Conservation (phyloP, 2,797 vertebrate species). For the Alfaro cultratus region DNA sequence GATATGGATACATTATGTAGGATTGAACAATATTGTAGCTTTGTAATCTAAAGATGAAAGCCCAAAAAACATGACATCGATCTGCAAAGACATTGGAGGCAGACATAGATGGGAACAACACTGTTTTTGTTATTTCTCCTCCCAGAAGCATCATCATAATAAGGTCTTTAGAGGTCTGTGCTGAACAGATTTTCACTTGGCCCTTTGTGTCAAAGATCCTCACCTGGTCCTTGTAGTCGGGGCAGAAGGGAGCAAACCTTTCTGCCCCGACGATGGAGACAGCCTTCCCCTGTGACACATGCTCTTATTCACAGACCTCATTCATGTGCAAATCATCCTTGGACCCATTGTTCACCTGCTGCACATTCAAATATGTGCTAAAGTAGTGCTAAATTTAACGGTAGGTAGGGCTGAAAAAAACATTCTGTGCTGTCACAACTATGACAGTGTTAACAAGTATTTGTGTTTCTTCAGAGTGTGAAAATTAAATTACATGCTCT, state of each 20-base stretch:
- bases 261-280: slow-evolving; percentile 65
- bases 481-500: slow-evolving; percentile 19
- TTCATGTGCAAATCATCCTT: slow-evolving; percentile 84
- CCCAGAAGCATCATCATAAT: slow-evolving; percentile 64
- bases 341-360: slow-evolving; percentile 72
- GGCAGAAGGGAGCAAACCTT: slow-evolving; percentile 74
- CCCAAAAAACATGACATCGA: slow-evolving; percentile 27
- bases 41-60: slow-evolving; percentile 56
- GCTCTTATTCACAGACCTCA: slow-evolving; percentile 80
- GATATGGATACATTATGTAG: slow-evolving; percentile 7
- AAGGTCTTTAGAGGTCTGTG: slow-evolving; percentile 64
- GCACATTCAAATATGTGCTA: slow-evolving; percentile 77
- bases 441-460: slow-evolving; percentile 15
- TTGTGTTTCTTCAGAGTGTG: slow-evolving; percentile 23
- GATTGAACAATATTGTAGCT: slow-evolving; percentile 8
- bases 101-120: slow-evolving; percentile 37
- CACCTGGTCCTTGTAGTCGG: slow-evolving; percentile 81
- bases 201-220: slow-evolving; percentile 80
- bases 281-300: slow-evolving; percentile 78
- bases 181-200: slow-evolving; percentile 73
- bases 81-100: slow-evolving; percentile 40
- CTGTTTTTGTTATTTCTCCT: slow-evolving; percentile 49
- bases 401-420: slow-evolving; percentile 61
- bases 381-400: slow-evolving; percentile 79
- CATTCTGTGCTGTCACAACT: slow-evolving; percentile 54